Conservation (phyloP, 64 coral and sea anemone genomes). For the Orbicella faveolata region DNA sequence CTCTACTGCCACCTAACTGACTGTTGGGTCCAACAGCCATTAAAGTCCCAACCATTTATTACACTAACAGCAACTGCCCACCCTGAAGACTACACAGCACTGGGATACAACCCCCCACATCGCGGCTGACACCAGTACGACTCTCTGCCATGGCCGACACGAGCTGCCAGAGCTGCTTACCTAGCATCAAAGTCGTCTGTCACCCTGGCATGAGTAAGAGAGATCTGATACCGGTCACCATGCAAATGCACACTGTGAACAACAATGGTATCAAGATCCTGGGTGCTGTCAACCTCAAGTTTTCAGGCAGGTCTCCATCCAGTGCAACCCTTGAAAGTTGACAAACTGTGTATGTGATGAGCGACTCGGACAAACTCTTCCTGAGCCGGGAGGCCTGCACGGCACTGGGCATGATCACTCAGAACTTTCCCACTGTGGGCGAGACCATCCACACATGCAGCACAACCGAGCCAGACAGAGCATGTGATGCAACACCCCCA, state of each 20-base stretch:
- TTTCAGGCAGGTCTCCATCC: conserved; percentile 6
- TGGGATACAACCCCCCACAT: conserved; percentile 37
- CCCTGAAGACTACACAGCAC: conserved; percentile 46
- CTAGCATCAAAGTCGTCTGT: conserved; percentile 29
- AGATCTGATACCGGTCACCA: conserved; percentile 35
- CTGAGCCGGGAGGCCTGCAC: conserved; percentile 42
- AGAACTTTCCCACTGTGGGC: conserved; percentile 30
- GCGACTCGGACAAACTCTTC: conserved; percentile 44
- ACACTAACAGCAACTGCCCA: conserved; percentile 29
- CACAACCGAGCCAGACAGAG: not conserved
- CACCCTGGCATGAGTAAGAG: conserved; percentile 3
- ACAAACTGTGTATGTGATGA: conserved; percentile 23
- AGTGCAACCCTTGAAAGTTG: conserved; percentile 11
- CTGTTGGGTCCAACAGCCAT: conserved; percentile 1
- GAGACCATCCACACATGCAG: not conserved
- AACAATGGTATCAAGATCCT: conserved; percentile 65
- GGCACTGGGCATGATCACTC: conserved; percentile 20
- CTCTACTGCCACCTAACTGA: conserved; percentile 30
- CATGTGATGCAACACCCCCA: not conserved
- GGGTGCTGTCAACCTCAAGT: conserved; percentile 34
- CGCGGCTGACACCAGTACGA: not conserved
- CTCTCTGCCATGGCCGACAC: conserved; percentile 55
- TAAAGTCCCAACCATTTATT: not conserved
- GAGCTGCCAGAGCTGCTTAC: conserved; percentile 54
- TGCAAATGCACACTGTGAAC: conserved; percentile 47